phyloP scores from a whole-genome alignment of 2,888 invertebrate species.

The Griposia aprilina region DNA sequence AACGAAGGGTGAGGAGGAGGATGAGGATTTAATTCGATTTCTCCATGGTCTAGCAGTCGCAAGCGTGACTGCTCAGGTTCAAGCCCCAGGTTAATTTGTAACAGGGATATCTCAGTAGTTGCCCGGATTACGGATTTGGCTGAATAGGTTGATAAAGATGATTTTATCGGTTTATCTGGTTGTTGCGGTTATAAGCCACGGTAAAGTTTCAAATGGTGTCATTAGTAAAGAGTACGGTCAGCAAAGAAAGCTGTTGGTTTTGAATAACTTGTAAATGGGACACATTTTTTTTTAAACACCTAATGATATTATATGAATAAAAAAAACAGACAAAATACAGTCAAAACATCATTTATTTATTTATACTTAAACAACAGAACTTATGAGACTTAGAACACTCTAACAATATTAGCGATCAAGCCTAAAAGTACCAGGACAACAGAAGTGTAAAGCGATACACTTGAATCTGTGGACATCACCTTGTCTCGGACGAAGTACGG shows the following conservation, averaged over 20 bases:
- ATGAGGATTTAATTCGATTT: background rate
- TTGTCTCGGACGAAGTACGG: slow-evolving; percentile 91
- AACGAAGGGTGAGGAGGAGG: background rate
- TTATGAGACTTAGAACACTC: slow-evolving; percentile 44
- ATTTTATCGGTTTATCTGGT: background rate
- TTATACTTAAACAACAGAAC: slow-evolving; percentile 22
- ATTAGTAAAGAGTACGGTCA: background rate
- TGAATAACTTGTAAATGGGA: background rate
- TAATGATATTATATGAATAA: background rate
- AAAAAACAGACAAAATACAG: background rate
- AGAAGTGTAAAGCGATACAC: slow-evolving; percentile 67
- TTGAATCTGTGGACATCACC: slow-evolving; percentile 44
- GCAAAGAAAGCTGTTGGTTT: background rate
- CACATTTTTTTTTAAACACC: background rate
- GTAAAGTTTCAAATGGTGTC: too few relatives aligned
- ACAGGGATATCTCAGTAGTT: background rate
- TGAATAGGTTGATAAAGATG: too few relatives aligned
- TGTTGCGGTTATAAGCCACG: background rate
- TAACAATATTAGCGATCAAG: slow-evolving; percentile 64
- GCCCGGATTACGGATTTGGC: too few relatives aligned
- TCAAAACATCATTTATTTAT: slow-evolving; percentile 12
- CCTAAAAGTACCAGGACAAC: slow-evolving; percentile 71
- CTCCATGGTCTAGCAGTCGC: background rate
- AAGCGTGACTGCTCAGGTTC: background rate
- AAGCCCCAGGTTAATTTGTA: background rate